Evolutionary conservation across 2,797 vertebrate genomes (phyloP).

Genomic region (Prionace glauca): DNA sequence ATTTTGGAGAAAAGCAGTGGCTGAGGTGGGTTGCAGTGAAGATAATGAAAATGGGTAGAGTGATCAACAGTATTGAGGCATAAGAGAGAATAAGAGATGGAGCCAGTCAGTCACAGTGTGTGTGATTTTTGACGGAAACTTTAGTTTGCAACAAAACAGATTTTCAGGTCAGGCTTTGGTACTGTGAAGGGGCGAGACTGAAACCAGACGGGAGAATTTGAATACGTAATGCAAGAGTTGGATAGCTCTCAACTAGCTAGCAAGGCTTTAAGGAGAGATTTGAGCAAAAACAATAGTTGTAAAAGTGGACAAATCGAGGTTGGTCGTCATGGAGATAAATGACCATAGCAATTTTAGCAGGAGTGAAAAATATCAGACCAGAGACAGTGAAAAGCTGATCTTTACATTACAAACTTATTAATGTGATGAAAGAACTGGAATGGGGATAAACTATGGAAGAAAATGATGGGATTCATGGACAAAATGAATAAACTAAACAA

Average conservation of each 20-base stretch:
- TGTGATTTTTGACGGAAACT: not conserved
- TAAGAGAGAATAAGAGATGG: not conserved
- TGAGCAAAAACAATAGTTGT: not conserved
- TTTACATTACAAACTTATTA: not conserved
- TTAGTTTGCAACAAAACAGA: too few species aligned
- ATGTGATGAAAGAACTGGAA: not conserved
- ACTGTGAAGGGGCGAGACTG: not conserved
- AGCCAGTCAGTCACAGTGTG: not conserved
- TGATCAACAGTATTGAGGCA: not conserved
- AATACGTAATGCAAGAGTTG: not conserved
- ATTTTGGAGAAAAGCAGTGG: not conserved
- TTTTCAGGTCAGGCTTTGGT: too few species aligned
- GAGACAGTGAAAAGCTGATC: not conserved
- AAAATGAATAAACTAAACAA: not conserved
- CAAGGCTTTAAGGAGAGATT: not conserved
- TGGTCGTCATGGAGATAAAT: not conserved
- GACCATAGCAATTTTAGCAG: not conserved
- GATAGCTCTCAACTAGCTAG: not conserved
- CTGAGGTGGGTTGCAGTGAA: too few species aligned
- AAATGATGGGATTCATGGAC: not conserved
- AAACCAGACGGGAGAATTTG: not conserved
- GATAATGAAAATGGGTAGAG: not conserved
- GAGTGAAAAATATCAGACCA: not conserved
- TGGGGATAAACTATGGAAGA: not conserved
- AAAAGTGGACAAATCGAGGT: not conserved